A percentile compares a stretch with the other conserved stretches of the same genome.
phyloP scores from a whole-genome alignment of 2,797 vertebrate genomes.

The Peromyscus aztecus region DNA sequence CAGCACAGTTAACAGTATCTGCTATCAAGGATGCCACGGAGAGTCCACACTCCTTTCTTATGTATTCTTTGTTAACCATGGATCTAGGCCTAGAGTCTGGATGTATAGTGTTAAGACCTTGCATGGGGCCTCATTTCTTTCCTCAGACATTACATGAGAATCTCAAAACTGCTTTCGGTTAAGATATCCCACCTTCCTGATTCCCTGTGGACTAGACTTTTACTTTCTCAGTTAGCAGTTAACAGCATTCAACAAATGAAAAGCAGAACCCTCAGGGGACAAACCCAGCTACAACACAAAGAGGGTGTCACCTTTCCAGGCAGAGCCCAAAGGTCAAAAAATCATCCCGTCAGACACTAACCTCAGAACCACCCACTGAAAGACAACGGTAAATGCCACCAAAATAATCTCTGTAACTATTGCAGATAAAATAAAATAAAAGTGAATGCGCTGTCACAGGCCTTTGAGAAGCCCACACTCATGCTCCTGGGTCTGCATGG shows the following conservation, averaged over 20 bases:
- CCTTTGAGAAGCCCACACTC: not conserved
- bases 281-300: not conserved
- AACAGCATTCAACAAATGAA: not conserved
- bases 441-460: too few relatives aligned
- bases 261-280: not conserved
- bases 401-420: not conserved
- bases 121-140: not conserved
- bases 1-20: not conserved
- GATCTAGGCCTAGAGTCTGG: not conserved
- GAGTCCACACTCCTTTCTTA: not conserved
- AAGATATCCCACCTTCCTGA: not conserved
- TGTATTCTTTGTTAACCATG: too few relatives aligned
- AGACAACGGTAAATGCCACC: not conserved
- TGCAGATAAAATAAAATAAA: not conserved
- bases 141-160: not conserved
- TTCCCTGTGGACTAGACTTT: not conserved
- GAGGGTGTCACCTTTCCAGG: not conserved
- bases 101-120: not conserved
- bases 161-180: not conserved
- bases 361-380: not conserved
- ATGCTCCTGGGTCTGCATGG: not conserved
- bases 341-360: not conserved
- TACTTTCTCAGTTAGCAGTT: not conserved
- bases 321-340: not conserved
- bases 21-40: too few relatives aligned